Evolutionary conservation across 2,113 vertebrate species (phyloP).

Genomic region (Heteronetta atricapilla): DNA sequence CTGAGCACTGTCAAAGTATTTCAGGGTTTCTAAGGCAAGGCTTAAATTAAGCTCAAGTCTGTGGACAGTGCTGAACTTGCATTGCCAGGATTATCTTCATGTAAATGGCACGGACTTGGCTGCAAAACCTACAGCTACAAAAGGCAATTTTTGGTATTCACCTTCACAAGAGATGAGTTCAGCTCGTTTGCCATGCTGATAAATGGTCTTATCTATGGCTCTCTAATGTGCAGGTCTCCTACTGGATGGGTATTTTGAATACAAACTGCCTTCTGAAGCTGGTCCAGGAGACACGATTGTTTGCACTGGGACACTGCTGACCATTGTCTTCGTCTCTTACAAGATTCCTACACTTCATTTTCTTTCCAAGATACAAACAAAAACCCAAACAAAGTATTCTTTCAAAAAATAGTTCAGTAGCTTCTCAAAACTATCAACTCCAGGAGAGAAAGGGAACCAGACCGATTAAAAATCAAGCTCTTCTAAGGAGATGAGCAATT

Average conservation of each 20-base stretch:
- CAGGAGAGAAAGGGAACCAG: not conserved
- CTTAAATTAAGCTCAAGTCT: not conserved
- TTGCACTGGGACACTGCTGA: not conserved
- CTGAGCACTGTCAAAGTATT: not conserved
- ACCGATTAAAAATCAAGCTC: not conserved
- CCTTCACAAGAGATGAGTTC: not conserved
- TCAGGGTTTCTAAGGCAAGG: not conserved
- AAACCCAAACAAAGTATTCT: not conserved
- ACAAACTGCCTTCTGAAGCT: not conserved
- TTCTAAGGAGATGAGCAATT: not conserved
- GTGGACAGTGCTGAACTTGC: not conserved
- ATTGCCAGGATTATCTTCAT: not conserved
- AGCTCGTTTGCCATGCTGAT: not conserved
- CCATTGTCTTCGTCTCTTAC: not conserved
- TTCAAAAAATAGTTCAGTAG: not conserved
- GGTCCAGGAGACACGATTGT: not conserved
- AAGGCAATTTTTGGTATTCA: not conserved
- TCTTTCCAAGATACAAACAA: not conserved
- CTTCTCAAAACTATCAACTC: not conserved
- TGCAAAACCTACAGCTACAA: too few relatives aligned
- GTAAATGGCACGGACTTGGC: not conserved
- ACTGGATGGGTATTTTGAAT: not conserved
- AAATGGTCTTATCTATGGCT: not conserved
- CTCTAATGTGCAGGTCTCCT: not conserved
- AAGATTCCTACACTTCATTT: not conserved